These are phyloP conservation scores for Saguinus imperator DNA, from an alignment of 2,113 vertebrate genomes.

Conservation along the genomic window DNA sequence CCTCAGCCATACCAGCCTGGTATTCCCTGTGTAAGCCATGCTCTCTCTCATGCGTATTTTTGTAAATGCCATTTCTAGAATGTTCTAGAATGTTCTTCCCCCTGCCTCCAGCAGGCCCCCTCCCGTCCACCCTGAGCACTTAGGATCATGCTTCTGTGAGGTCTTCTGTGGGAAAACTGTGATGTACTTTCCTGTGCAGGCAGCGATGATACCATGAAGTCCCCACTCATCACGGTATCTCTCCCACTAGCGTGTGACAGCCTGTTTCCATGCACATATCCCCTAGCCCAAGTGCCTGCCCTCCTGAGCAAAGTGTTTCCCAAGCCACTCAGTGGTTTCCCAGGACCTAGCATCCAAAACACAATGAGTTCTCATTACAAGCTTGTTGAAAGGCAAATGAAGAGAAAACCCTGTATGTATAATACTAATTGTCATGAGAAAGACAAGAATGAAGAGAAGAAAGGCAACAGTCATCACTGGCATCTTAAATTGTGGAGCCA, in stretches of 20 bases:
- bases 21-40: fast-evolving
- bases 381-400: neutral
- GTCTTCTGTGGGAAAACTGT: neutral
- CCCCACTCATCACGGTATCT: neutral
- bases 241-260: neutral
- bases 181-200: too few relatives aligned
- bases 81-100: neutral
- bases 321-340: neutral
- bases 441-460: neutral
- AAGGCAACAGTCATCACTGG: neutral
- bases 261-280: neutral
- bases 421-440: neutral
- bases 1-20: too few relatives aligned
- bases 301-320: neutral
- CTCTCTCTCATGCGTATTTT: neutral
- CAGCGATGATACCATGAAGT: neutral
- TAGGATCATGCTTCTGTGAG: neutral
- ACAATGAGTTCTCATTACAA: neutral
- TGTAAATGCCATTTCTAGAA: neutral
- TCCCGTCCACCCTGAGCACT: neutral
- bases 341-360: neutral
- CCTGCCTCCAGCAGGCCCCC: neutral
- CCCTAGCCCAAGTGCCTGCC: neutral
- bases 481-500: neutral
- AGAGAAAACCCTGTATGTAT: neutral